Conservation (phyloP, 2,888 invertebrate species). For the Monochamus alternatus region DNA sequence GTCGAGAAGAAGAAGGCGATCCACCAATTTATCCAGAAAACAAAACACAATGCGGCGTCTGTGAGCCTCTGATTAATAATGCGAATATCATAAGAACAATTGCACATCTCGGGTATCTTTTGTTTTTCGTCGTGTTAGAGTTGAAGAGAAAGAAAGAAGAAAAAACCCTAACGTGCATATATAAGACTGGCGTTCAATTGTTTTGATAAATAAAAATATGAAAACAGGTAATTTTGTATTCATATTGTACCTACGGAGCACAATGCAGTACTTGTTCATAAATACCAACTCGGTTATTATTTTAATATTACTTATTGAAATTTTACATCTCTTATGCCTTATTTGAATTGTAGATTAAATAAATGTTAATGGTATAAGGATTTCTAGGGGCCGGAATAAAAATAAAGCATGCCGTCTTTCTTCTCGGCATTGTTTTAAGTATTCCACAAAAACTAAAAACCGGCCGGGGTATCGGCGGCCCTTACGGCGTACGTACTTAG, state of each 20-base stretch:
- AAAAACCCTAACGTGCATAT: conserved; percentile 57
- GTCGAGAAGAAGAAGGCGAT: background rate
- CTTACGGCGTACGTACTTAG: conserved; percentile 42
- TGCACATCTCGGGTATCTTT: conserved; percentile 49
- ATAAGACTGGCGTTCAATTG: conserved; percentile 67
- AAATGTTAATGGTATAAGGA: conserved; percentile 47
- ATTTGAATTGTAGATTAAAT: conserved; percentile 52
- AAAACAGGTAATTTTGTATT: conserved; percentile 69
- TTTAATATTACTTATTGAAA: conserved; percentile 61
- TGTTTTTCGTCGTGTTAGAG: conserved; percentile 48
- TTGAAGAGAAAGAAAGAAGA: conserved; percentile 36
- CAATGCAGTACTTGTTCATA: conserved; percentile 65
- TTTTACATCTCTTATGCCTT: conserved; percentile 54
- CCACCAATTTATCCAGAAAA: conserved; percentile 23
- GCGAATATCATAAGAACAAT: conserved; percentile 52
- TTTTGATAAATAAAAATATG: conserved; percentile 66
- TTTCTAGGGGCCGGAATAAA: conserved; percentile 27
- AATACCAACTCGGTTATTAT: conserved; percentile 60
- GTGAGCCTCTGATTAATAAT: conserved; percentile 46
- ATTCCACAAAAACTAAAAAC: conserved; percentile 48
- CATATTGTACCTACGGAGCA: conserved; percentile 65
- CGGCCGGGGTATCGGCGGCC: conserved; percentile 24
- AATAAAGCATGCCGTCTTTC: conserved; percentile 37
- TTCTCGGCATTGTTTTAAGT: conserved; percentile 34
- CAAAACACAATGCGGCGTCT: conserved; percentile 17